Base-by-base conservation (phyloP, 1,140 invertebrate species). In the Drosophila pallidifrons region DNA sequence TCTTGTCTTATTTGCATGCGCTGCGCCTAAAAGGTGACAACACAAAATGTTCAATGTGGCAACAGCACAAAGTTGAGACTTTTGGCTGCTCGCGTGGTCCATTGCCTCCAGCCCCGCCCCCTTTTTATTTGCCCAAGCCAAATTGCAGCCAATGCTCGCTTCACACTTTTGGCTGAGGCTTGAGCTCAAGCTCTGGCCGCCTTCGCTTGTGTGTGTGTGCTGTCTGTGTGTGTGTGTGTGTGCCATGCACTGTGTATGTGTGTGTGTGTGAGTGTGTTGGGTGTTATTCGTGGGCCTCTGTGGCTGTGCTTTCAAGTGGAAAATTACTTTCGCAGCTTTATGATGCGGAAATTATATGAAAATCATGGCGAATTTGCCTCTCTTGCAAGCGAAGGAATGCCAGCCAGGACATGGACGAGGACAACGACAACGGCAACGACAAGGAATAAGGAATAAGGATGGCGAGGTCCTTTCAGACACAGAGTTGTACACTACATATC, bases 261-360 rank as follows among this genome's bases (percentile, higher is more conserved):
- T 38, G 1, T 38, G 35, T 38, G 32, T 32, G 30, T 32, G 4
- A 4, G 30, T 68, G 45, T 38, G 55, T 15, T 30, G 41, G 16
- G 46, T 28, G 13, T 45, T 30, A n/a, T 38, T 38, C 35, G 35
- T 38, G 25, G 35, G n/a, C 38, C 47, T 61, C 46, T 86, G 71
- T 76, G 79, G 75, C 60, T 86, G 83, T 89, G 83, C 83, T 88
- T 91, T 91, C 91, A 86, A 91, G 91, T 91, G 87, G 91, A 91
- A 91, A 91, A 91, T 91, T 91, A 91, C 91, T 91, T 91, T 91
- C 83, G 81, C 90, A 91, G 91, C 83, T 91, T 91, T 91, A 91
- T 91, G 91, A 91, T 91, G 91, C 91, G 91, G 91, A 91, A 91
- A 91, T 91, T 91, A 91, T 91, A 91, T 91, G 90, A 91, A 91